These are phyloP conservation scores for Onychorhynchus coronatus DNA, from an alignment of 2,113 vertebrate species.

Conservation along the genomic window DNA sequence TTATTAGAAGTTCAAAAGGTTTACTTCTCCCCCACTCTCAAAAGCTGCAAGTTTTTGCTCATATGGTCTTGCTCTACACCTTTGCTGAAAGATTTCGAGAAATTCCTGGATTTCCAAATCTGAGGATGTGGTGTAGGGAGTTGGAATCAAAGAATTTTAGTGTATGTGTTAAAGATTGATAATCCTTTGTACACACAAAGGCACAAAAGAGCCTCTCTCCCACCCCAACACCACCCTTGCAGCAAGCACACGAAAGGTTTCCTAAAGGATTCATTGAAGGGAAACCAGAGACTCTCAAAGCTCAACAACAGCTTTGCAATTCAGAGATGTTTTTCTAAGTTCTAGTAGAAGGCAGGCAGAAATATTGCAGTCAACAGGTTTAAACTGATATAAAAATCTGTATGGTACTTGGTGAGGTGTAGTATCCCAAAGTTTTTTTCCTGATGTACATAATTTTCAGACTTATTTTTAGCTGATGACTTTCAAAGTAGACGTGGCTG, in stretches of 20 bases:
- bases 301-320: not conserved
- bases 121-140: not conserved
- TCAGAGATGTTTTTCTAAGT: not conserved
- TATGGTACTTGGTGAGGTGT: not conserved
- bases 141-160: not conserved
- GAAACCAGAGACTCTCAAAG: not conserved
- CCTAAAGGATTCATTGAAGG: not conserved
- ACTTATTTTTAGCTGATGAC: not conserved
- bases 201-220: not conserved
- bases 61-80: not conserved
- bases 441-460: not conserved
- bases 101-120: not conserved
- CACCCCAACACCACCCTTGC: not conserved
- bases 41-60: not conserved
- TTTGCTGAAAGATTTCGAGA: not conserved
- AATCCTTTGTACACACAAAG: not conserved
- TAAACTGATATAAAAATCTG: not conserved
- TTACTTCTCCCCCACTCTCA: not conserved
- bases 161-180: not conserved
- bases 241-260: not conserved
- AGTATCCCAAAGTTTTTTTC: not conserved
- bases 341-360: not conserved
- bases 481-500: not conserved
- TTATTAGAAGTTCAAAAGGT: not conserved
- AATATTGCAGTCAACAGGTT: not conserved